Conservation (phyloP, 1,140 invertebrate genomes). For the Sminthurides bifidus region DNA sequence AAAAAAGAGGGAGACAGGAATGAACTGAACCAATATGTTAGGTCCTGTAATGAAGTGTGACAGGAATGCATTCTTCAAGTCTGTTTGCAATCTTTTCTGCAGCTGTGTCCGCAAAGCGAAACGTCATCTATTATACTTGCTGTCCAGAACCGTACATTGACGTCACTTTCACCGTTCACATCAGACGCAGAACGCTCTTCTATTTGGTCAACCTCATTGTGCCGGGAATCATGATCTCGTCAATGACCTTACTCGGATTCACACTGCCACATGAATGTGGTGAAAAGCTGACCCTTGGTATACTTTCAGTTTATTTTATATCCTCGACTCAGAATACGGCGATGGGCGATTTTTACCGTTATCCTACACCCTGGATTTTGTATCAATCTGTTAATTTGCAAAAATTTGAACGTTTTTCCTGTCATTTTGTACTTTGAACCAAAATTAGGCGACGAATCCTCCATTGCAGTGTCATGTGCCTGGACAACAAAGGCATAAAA, state of each 20-base stretch:
- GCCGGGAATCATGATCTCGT: constrained; percentile 55
- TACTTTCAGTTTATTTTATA: too few relatives aligned
- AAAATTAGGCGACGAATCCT: too few relatives aligned
- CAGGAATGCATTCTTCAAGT: neutral
- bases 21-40: too few relatives aligned
- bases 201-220: constrained; percentile 60
- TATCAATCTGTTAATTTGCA: too few relatives aligned
- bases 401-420: too few relatives aligned
- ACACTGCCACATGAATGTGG: constrained; percentile 54
- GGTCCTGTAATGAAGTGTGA: neutral
- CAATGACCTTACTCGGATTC: constrained; percentile 55
- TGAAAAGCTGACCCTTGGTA: constrained; percentile 57
- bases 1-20: too few relatives aligned
- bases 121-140: constrained; percentile 41
- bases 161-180: constrained; percentile 52
- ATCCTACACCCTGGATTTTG: too few relatives aligned
- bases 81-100: constrained; percentile 37
- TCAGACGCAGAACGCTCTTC: constrained; percentile 52
- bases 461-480: too few relatives aligned
- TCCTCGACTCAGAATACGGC: too few relatives aligned
- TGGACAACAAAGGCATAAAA: too few relatives aligned
- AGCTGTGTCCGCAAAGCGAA: constrained; percentile 38
- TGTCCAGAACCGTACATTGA: constrained; percentile 51
- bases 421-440: too few relatives aligned
- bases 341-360: too few relatives aligned